Conservation (phyloP, 2,888 invertebrate species). For the Mellilla xanthometata region DNA sequence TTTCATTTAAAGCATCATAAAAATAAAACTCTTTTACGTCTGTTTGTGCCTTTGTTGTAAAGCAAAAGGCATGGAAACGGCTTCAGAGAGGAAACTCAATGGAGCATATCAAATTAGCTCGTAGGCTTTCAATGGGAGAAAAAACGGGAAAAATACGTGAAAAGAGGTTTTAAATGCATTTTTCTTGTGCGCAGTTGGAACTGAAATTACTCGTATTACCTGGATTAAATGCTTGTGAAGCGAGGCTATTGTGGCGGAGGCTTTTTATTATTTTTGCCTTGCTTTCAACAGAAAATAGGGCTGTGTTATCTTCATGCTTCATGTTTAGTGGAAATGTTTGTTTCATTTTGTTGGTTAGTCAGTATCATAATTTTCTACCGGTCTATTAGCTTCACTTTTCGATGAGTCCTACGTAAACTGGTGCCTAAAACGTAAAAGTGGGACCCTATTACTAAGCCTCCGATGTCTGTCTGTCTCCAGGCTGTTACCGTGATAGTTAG, state of each 20-base stretch:
- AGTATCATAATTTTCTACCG: no score
- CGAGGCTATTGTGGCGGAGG: not conserved
- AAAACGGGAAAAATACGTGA: slow-evolving; percentile 5
- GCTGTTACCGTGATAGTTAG: no score
- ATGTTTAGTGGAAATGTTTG: no score
- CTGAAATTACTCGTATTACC: not conserved
- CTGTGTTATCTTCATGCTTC: no score
- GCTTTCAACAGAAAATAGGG: not conserved
- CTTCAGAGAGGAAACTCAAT: slow-evolving; percentile 26
- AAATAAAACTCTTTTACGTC: slow-evolving; percentile 19
- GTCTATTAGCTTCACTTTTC: no score
- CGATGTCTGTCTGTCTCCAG: no score
- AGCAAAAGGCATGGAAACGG: slow-evolving; percentile 23
- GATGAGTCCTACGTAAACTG: no score
- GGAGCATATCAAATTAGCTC: slow-evolving; percentile 33
- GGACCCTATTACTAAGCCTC: no score
- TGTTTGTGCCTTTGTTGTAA: slow-evolving; percentile 22
- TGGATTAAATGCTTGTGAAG: not conserved
- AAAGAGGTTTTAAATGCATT: slow-evolving; percentile 13
- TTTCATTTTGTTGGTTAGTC: no score
- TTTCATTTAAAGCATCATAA: slow-evolving; percentile 21
- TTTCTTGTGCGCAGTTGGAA: slow-evolving; percentile 8
- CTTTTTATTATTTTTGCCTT: not conserved
- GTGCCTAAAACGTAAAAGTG: no score
- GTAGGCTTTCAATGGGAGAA: slow-evolving; percentile 15